phyloP scores from a whole-genome alignment of 2,797 vertebrate species.

The Acipenser oxyrinchus region DNA sequence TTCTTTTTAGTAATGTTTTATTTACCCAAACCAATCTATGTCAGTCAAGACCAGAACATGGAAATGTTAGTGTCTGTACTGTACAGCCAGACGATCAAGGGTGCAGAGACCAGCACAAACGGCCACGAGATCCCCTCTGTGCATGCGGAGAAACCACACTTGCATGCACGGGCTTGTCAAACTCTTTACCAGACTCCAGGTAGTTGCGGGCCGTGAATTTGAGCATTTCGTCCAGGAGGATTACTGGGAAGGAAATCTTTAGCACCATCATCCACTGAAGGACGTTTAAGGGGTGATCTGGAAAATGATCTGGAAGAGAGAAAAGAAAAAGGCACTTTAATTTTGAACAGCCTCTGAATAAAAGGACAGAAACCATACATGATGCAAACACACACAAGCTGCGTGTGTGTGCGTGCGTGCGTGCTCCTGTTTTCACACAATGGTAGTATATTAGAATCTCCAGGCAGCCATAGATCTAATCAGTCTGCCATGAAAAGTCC shows the following conservation, averaged over 20 bases:
- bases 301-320: slow-evolving; percentile 80
- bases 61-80: slow-evolving; percentile 99
- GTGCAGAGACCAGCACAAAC: slow-evolving; percentile 83
- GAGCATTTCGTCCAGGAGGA: slow-evolving; percentile 90
- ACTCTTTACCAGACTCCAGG: slow-evolving; percentile 93
- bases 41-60: slow-evolving; percentile 99
- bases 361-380: background rate
- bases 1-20: background rate
- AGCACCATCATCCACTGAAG: slow-evolving; percentile 97
- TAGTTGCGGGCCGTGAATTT: slow-evolving; percentile 94
- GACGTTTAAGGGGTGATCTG: slow-evolving; percentile 92
- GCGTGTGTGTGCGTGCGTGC: background rate
- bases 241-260: slow-evolving; percentile 93
- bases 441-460: background rate
- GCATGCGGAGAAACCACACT: slow-evolving; percentile 77
- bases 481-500: rapidly evolving
- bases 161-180: slow-evolving; percentile 67
- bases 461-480: too few relatives aligned
- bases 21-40: slow-evolving; percentile 47
- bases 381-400: background rate
- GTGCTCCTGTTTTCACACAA: background rate
- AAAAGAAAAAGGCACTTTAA: slow-evolving; percentile 5
- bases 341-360: background rate
- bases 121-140: slow-evolving; percentile 97
- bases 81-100: slow-evolving; percentile 95